Conservation (phyloP, 2,888 invertebrate genomes). For the Patella ulyssiponensis region DNA sequence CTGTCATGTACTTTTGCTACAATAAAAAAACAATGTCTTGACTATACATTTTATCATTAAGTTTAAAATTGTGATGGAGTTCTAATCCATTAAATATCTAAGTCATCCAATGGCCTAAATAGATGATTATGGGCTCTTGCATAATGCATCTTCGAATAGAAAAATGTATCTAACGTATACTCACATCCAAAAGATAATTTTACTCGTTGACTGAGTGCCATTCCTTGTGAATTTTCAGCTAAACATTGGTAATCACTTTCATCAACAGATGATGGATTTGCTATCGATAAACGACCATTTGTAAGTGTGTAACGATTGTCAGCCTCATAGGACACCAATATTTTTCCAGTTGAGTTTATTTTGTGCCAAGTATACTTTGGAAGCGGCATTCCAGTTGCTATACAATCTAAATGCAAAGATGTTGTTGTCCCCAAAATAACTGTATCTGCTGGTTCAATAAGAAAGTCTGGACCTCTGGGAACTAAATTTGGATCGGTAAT, state of each 20-base stretch:
- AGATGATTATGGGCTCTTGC: no score
- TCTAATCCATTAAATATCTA: no score
- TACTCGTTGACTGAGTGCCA: slow-evolving; percentile 49
- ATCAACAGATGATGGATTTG: slow-evolving; percentile 49
- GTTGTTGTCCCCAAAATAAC: slow-evolving; percentile 40
- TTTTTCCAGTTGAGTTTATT: slow-evolving; percentile 10
- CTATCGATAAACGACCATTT: slow-evolving; percentile 63
- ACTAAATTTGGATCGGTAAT: slow-evolving; percentile 32
- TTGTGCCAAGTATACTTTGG: slow-evolving; percentile 53
- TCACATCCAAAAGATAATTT: slow-evolving; percentile 64
- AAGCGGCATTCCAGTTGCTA: slow-evolving; percentile 49
- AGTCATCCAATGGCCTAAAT: no score
- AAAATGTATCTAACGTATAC: slow-evolving; percentile 25
- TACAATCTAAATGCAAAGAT: slow-evolving; percentile 45
- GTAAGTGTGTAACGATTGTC: slow-evolving; percentile 55
- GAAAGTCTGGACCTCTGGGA: slow-evolving; percentile 44
- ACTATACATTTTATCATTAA: no score
- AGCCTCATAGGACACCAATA: slow-evolving; percentile 5
- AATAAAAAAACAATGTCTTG: no score
- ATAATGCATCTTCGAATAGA: no score
- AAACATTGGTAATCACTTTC: slow-evolving; percentile 63
- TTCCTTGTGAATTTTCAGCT: slow-evolving; percentile 59
- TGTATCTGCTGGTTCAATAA: slow-evolving; percentile 39
- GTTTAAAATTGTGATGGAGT: no score
- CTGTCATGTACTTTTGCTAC: no score